phyloP scores from a whole-genome alignment of 2,113 vertebrate genomes.

The Tetrao urogallus region DNA sequence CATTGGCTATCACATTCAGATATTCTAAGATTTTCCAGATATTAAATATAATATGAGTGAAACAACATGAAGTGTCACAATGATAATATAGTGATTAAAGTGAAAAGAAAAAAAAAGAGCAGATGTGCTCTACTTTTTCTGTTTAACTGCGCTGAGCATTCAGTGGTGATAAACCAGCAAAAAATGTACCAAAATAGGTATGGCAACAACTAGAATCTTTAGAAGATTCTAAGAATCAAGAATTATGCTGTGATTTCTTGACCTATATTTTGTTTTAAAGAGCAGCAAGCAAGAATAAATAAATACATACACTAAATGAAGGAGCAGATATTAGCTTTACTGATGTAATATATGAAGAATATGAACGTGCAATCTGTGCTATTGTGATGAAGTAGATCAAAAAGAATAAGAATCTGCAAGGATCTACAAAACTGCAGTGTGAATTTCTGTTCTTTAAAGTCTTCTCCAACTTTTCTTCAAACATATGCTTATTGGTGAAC shows the following conservation, averaged over 20 bases:
- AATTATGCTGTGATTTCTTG: background rate
- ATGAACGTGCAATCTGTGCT: background rate
- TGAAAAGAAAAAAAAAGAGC: background rate
- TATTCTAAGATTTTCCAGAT: background rate
- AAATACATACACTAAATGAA: background rate
- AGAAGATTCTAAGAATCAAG: background rate
- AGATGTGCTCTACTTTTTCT: background rate
- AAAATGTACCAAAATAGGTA: background rate
- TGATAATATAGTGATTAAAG: background rate
- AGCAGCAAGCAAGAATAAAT: background rate
- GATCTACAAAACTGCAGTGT: background rate
- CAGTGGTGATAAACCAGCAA: background rate
- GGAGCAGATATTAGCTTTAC: background rate
- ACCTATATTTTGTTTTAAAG: slow-evolving; percentile 1
- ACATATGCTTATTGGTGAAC: slow-evolving; percentile 1
- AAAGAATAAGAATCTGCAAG: background rate
- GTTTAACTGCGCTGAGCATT: background rate
- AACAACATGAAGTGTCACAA: background rate
- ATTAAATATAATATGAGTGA: background rate
- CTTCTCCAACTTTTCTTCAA: slow-evolving; percentile 55
- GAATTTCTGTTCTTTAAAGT: background rate
- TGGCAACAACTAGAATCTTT: background rate
- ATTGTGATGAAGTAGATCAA: slow-evolving; percentile 7
- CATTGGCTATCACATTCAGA: background rate
- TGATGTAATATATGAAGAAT: background rate